These are phyloP conservation scores for Thera obeliscata DNA, from an alignment of 2,888 invertebrate genomes.

Conservation along the genomic window DNA sequence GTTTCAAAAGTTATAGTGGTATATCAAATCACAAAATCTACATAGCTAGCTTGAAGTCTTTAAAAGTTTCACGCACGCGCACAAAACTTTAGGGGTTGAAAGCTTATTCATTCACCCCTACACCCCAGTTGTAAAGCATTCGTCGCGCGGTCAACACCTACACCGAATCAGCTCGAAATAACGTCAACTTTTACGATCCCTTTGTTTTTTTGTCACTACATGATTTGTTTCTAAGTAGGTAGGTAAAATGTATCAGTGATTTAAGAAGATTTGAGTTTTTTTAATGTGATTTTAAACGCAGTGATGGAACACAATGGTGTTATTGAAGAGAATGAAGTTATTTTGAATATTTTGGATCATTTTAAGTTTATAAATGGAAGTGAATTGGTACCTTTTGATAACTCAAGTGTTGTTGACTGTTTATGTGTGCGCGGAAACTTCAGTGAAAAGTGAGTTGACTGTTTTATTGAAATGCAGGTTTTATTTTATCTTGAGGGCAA, in stretches of 20 bases:
- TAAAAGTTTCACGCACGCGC: constrained; percentile 69
- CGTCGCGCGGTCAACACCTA: constrained; percentile 47
- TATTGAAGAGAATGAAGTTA: constrained; percentile 50
- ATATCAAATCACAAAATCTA: not conserved
- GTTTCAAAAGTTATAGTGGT: too few species aligned
- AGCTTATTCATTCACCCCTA: constrained; percentile 62
- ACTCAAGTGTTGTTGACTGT: constrained; percentile 59
- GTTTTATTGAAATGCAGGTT: not conserved
- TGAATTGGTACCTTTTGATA: constrained; percentile 70
- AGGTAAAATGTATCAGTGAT: constrained; percentile 22
- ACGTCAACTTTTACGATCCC: constrained; percentile 60
- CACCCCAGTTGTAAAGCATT: constrained; percentile 57
- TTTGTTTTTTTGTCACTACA: not conserved
- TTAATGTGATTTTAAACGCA: constrained; percentile 48
- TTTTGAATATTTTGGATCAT: constrained; percentile 58
- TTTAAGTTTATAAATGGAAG: constrained; percentile 77
- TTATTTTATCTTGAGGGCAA: too few species aligned
- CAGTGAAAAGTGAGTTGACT: constrained; percentile 65
- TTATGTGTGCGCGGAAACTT: constrained; percentile 59
- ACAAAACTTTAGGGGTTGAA: constrained; percentile 47
- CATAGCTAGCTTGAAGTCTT: constrained; percentile 9
- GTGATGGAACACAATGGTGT: constrained; percentile 75
- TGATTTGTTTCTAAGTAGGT: not conserved
- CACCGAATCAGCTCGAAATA: constrained; percentile 20
- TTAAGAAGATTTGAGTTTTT: not conserved